Evolutionary conservation across 2,888 invertebrate genomes (phyloP).

Genomic region (Elysia crispata): DNA sequence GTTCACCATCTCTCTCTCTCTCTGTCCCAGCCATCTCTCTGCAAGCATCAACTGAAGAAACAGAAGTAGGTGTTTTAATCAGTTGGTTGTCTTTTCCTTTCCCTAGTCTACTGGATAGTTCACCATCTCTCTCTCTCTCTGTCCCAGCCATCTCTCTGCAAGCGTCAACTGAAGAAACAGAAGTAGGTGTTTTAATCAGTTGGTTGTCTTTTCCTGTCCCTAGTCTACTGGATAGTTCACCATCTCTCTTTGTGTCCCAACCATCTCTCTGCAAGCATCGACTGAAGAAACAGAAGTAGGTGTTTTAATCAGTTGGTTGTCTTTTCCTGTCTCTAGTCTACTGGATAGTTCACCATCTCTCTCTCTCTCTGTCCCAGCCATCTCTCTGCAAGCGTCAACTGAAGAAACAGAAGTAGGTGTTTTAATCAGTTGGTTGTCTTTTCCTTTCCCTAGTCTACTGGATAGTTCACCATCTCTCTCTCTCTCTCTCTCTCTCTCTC

Average conservation of each 20-base stretch:
- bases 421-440: background rate
- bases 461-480: background rate
- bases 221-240: background rate
- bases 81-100: no score
- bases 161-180: constrained; percentile 39
- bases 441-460: background rate
- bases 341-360: no score
- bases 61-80: background rate
- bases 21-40: constrained; percentile 23
- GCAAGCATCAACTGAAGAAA: background rate
- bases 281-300: background rate
- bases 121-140: no score
- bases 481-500: constrained; percentile 6
- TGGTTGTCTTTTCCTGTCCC: background rate
- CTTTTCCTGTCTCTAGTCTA: no score
- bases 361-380: constrained; percentile 35
- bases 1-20: no score
- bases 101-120: no score
- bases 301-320: no score
- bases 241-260: constrained; percentile 1
- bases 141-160: constrained; percentile 21
- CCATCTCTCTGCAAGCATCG: background rate
- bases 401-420: constrained; percentile 19
- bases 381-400: constrained; percentile 31
- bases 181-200: background rate